phyloP scores from a whole-genome alignment of 2,113 vertebrate species.

The Accipiter cooperii region DNA sequence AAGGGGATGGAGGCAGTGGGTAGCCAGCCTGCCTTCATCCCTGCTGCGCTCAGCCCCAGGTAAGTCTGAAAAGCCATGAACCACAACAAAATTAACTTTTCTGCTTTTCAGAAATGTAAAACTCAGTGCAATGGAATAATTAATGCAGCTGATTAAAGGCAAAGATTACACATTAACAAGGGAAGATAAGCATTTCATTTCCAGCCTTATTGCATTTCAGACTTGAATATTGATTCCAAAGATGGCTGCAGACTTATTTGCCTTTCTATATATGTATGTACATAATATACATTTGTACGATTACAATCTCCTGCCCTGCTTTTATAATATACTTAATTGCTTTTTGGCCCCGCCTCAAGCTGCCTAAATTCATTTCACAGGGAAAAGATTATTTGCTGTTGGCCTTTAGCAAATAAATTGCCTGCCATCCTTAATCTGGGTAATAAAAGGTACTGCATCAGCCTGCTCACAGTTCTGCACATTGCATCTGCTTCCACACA shows the following conservation, averaged over 20 bases:
- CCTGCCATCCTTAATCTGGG: not conserved
- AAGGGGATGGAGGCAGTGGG: not conserved
- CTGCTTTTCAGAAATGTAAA: conserved; percentile 12
- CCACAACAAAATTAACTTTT: not conserved
- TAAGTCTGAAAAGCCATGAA: not conserved
- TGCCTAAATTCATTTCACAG: not conserved
- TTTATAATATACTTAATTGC: not conserved
- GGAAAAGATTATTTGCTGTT: conserved; percentile 2
- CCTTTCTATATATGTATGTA: not conserved
- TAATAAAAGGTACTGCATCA: conserved; percentile 24
- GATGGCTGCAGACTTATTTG: not conserved
- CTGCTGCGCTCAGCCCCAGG: not conserved
- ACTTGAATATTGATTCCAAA: not conserved
- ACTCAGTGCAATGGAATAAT: not conserved
- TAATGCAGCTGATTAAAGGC: conserved; percentile 2
- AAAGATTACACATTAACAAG: not conserved
- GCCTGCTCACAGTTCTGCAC: not conserved
- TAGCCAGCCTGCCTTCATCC: not conserved
- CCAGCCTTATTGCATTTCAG: conserved; percentile 11
- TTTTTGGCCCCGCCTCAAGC: conserved; percentile 19
- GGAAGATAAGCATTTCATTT: conserved; percentile 28
- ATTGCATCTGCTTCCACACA: not conserved
- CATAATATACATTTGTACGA: not conserved
- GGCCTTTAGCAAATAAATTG: conserved; percentile 9
- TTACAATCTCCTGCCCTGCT: conserved; percentile 23